Base-by-base conservation (phyloP, 1,140 invertebrate genomes). In the Propsilocerus akamusi region DNA sequence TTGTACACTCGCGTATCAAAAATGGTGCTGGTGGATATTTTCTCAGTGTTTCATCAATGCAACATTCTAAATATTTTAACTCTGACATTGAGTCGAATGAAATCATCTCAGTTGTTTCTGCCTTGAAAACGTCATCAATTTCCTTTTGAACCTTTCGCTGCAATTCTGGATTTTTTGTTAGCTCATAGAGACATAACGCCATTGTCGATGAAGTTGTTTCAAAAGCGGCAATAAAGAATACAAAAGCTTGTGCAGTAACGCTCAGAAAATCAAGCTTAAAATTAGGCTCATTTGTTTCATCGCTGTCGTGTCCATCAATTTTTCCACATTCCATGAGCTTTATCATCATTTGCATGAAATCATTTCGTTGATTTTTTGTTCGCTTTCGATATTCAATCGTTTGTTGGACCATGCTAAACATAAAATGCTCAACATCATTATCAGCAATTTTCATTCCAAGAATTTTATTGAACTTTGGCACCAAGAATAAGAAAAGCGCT, bases 181-280 rank as follows among this genome's bases (percentile, higher is more conserved):
- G 59, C 48, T 69, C 67, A 53, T 72, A 77, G 0, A 72, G 49
- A 4, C 65, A 58, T 51, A 71, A 74, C 10, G 66, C 62, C 53
- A 79, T 60, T 0, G 74, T 65, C 1, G 68, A 70, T 3, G 74
- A 70, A 0, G 75, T 75, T 0, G 78, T 79, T 51, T 80, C 77
- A 52, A 72, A 80, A 6, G 76, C 76, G 46, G 73, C 77, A 4
- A 68, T 53, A 47, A 74, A 72, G 49, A 77, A 75, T 0, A 74
- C 53, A 47, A 71, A 71, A 0, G 66, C 58, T 57, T 75, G 69
- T 0, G 69, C 69, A 3, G 64, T 62, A 1, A 74, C 58, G n/a
- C n/a, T n/a, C n/a, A n/a, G n/a, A n/a, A n/a, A n/a, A n/a, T n/a
- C n/a, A n/a, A n/a, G n/a, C n/a, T n/a, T n/a, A n/a, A n/a, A n/a